These are phyloP conservation scores for Bombus pyrosoma DNA, from an alignment of 1,140 invertebrate genomes.

Conservation along the genomic window DNA sequence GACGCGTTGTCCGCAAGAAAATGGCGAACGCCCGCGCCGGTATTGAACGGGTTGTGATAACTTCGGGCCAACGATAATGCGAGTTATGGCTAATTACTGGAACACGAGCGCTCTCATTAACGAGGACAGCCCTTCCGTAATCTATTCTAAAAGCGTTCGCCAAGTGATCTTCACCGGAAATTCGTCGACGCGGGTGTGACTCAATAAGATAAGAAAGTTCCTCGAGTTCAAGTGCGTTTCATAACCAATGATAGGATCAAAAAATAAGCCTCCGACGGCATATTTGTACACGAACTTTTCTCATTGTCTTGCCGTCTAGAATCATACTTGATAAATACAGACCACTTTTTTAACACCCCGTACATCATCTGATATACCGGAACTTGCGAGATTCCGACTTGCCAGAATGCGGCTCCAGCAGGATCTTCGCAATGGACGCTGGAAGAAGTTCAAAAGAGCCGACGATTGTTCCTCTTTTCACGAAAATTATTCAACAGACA, in stretches of 20 bases:
- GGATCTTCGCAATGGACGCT: not conserved
- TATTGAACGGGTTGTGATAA: not conserved
- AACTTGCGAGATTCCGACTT: too few species aligned
- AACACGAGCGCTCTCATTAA: not conserved
- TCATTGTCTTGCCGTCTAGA: too few species aligned
- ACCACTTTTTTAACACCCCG: too few species aligned
- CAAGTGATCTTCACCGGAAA: not conserved
- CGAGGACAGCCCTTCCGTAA: not conserved
- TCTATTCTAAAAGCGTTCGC: not conserved
- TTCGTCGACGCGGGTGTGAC: not conserved
- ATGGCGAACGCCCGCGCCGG: not conserved
- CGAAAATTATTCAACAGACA: too few species aligned
- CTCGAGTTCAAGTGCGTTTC: too few species aligned
- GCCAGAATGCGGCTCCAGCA: too few species aligned
- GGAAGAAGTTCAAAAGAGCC: constrained; percentile 8
- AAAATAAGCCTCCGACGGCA: too few species aligned
- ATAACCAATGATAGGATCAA: too few species aligned
- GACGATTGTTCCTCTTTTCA: not conserved
- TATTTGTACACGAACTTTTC: too few species aligned
- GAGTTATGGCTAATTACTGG: constrained; percentile 28
- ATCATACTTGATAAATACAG: too few species aligned
- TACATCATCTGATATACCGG: too few species aligned
- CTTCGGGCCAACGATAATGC: not conserved
- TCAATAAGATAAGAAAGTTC: not conserved
- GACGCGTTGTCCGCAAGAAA: not conserved